Percentiles rank a stretch among this genome's conserved stretches.
phyloP scores from a whole-genome alignment of 2,797 vertebrate genomes.

The Arvicola amphibius region DNA sequence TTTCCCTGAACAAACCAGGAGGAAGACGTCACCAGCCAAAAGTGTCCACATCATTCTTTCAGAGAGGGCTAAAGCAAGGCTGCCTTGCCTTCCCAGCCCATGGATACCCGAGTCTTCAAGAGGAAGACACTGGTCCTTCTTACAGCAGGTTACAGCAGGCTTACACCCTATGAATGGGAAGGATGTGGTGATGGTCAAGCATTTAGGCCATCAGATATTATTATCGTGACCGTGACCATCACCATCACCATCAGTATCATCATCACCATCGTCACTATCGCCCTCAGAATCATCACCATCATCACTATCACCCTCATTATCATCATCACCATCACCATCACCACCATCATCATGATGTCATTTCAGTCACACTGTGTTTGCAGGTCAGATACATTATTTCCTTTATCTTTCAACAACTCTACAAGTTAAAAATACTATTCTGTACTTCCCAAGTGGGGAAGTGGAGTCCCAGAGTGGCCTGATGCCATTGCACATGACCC shows the following conservation, averaged over 20 bases:
- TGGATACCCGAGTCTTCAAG: background rate
- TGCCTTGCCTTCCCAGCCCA: background rate
- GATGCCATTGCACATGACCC: background rate
- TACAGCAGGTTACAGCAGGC: background rate
- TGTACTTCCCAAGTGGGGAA: background rate
- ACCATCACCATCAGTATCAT: background rate
- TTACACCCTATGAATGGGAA: background rate
- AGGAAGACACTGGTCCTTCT: background rate
- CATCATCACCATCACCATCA: background rate
- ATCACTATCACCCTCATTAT: background rate
- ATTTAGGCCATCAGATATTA: background rate
- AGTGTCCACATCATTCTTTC: background rate
- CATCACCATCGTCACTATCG: background rate
- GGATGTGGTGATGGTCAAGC: background rate
- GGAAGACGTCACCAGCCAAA: background rate
- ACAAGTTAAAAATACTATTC: background rate
- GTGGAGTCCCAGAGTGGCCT: background rate
- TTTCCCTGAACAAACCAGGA: background rate
- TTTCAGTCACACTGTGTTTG: background rate
- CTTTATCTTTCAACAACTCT: background rate
- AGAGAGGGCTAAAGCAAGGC: background rate
- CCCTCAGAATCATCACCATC: background rate
- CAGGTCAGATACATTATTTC: background rate
- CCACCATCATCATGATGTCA: background rate
- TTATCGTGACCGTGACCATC: background rate